Evolutionary conservation across 2,888 invertebrate species (phyloP).

Genomic region (Hydrotaea cyrtoneurina): DNA sequence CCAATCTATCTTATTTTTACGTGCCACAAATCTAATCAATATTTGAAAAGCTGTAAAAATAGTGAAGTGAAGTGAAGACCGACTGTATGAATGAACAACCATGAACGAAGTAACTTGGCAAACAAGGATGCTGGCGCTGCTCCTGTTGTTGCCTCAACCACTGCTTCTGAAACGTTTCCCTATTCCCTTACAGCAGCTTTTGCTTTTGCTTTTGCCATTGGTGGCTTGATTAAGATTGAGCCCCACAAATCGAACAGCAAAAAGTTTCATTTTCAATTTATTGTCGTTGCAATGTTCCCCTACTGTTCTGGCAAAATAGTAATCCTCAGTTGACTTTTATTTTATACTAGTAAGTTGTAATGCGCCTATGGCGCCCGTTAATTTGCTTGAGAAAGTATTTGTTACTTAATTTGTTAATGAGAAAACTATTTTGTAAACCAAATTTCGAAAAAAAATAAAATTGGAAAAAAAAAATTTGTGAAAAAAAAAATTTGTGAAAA

Average conservation of each 20-base stretch:
- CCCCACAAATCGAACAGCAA: no score
- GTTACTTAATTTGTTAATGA: no score
- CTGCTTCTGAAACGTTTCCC: no score
- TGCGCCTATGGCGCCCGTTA: no score
- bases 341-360: no score
- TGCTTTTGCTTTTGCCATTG: not conserved
- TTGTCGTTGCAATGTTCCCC: not conserved
- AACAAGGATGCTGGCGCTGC: not conserved
- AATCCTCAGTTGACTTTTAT: not conserved
- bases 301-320: not conserved
- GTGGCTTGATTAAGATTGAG: not conserved
- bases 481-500: no score
- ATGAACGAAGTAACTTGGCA: not conserved
- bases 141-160: no score
- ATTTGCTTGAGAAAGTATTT: no score
- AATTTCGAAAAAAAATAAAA: no score
- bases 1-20: conserved; percentile 59
- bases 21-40: conserved; percentile 63
- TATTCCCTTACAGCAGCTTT: no score
- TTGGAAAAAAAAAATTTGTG: no score
- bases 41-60: conserved; percentile 58
- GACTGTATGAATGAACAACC: conserved; percentile 14
- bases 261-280: not conserved
- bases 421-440: no score
- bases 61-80: not conserved